These are phyloP conservation scores for Greenwoodochromis staneri DNA, from an alignment of 2,113 vertebrate species.

Conservation along the genomic window DNA sequence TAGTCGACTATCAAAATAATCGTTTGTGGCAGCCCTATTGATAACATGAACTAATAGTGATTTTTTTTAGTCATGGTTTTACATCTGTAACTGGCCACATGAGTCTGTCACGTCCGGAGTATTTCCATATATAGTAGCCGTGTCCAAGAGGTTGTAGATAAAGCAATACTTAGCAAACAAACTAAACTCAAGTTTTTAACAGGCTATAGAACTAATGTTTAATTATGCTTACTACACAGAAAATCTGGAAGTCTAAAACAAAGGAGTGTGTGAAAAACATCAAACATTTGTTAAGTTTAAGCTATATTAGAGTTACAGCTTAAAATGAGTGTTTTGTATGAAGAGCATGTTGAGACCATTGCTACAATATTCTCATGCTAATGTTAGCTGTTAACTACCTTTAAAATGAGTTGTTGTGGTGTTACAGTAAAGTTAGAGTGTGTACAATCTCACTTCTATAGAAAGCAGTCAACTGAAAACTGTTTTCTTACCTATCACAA, in stretches of 20 bases:
- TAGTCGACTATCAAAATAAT: too few species aligned
- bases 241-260: not conserved
- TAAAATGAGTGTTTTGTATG: not conserved
- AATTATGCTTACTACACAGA: not conserved
- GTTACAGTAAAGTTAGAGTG: not conserved
- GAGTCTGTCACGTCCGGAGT: accelerated
- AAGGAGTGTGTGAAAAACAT: not conserved
- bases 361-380: not conserved
- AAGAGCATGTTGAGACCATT: not conserved
- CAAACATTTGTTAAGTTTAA: not conserved
- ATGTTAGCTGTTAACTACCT: not conserved
- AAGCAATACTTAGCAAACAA: not conserved
- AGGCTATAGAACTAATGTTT: not conserved
- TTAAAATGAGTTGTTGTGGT: not conserved
- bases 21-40: too few species aligned
- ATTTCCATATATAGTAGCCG: not conserved
- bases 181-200: not conserved
- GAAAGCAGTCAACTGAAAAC: not conserved
- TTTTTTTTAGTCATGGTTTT: not conserved
- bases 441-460: not conserved
- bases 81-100: not conserved
- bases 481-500: not conserved
- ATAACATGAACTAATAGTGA: not conserved
- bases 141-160: not conserved
- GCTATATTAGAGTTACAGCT: not conserved